Evolutionary conservation across 2,797 vertebrate genomes (phyloP).

Genomic region (Anniella stebbinsi): DNA sequence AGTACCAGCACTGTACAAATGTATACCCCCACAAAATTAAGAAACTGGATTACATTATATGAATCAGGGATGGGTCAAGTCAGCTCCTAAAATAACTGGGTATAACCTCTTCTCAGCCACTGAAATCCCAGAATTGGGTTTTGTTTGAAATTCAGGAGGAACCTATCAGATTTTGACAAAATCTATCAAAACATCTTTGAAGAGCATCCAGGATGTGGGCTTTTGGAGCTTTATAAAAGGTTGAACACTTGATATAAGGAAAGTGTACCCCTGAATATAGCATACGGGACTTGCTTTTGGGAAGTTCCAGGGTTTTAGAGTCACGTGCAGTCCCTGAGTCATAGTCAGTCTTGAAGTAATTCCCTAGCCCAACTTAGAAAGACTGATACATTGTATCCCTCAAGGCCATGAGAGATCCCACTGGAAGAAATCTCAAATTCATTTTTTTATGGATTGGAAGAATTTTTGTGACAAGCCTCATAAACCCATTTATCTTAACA

Average conservation of each 20-base stretch:
- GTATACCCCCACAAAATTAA: too few relatives aligned
- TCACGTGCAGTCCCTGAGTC: background rate
- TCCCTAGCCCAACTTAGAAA: background rate
- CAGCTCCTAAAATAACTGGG: background rate
- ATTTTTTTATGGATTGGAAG: too few relatives aligned
- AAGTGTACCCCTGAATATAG: background rate
- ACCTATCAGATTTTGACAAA: background rate
- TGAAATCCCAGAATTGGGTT: background rate
- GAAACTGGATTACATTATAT: background rate
- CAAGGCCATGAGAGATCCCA: background rate
- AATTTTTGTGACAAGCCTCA: background rate
- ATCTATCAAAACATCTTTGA: background rate
- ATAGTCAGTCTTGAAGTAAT: background rate
- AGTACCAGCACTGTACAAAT: too few relatives aligned
- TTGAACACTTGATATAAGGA: background rate
- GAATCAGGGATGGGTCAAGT: background rate
- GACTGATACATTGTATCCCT: too few relatives aligned
- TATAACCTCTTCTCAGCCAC: background rate
- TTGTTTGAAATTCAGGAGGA: background rate
- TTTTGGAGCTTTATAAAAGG: background rate
- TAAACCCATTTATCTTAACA: background rate
- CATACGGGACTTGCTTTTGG: background rate
- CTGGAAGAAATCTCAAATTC: background rate
- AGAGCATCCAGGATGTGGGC: background rate
- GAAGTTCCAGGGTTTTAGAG: background rate